These are phyloP conservation scores for Helicorthomorpha holstii DNA, from an alignment of 1,140 invertebrate genomes.

Conservation along the genomic window DNA sequence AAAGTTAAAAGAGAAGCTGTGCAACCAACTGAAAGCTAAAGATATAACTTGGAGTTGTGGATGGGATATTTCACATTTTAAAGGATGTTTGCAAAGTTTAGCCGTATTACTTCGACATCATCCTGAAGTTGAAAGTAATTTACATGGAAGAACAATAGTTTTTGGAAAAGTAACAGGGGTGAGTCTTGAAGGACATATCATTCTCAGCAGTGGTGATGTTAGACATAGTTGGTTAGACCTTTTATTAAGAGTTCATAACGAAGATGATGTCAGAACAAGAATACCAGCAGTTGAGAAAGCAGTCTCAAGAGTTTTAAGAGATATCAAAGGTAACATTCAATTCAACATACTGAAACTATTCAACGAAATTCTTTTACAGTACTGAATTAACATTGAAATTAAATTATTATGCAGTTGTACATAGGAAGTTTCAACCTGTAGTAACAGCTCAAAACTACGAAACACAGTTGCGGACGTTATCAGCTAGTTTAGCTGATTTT, in stretches of 20 bases:
- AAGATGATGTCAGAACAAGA: conserved; percentile 48
- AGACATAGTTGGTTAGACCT: conserved; percentile 77
- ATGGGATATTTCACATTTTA: conserved; percentile 71
- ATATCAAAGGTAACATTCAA: conserved; percentile 11
- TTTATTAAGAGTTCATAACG: conserved; percentile 59
- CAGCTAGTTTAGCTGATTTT: conserved; percentile 64
- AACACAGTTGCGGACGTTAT: conserved; percentile 56
- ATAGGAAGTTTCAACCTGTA: conserved; percentile 74
- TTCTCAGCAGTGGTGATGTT: conserved; percentile 76
- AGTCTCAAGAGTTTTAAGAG: conserved; percentile 34
- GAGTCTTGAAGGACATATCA: conserved; percentile 67
- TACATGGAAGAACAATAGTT: conserved; percentile 45
- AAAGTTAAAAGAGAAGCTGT: conserved; percentile 37
- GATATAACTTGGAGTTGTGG: conserved; percentile 59
- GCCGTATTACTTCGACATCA: conserved; percentile 46
- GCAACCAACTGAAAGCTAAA: conserved; percentile 33
- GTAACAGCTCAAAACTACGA: conserved; percentile 67
- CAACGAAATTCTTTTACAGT: not conserved
- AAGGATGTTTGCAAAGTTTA: conserved; percentile 56
- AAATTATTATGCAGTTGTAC: conserved; percentile 11
- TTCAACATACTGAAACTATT: not conserved
- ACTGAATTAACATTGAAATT: not conserved
- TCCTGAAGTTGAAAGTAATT: conserved; percentile 40
- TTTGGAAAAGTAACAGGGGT: conserved; percentile 77
- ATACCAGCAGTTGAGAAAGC: conserved; percentile 69